Conservation (phyloP, 2,113 vertebrate genomes). For the Uropsilus gracilis region DNA sequence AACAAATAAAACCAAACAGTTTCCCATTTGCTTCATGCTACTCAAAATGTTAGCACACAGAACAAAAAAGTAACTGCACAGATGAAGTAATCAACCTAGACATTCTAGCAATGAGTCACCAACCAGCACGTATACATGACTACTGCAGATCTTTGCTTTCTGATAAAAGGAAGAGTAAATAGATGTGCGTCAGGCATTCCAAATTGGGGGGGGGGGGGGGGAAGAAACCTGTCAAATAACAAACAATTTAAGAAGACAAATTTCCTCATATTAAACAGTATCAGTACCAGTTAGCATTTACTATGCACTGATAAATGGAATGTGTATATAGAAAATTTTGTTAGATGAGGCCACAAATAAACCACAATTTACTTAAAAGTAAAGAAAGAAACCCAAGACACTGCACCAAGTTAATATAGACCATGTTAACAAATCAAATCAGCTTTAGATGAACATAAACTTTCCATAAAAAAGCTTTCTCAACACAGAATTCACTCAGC, state of each 20-base stretch:
- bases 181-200: not conserved
- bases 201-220: too few species aligned
- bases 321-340: not conserved
- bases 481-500: not conserved
- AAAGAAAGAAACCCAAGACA: too few species aligned
- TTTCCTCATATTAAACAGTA: not conserved
- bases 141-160: not conserved
- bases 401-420: not conserved
- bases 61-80: not conserved
- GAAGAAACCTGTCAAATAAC: too few species aligned
- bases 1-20: too few species aligned
- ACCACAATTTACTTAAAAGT: not conserved
- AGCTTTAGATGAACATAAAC: not conserved
- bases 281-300: not conserved
- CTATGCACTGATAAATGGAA: not conserved
- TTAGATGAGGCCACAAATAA: not conserved
- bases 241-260: not conserved
- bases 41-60: not conserved
- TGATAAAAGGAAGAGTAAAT: not conserved
- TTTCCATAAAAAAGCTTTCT: not conserved
- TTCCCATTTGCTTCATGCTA: not conserved
- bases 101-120: not conserved
- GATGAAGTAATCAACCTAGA: slow-evolving; percentile 9
- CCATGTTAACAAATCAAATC: slow-evolving; percentile 14
- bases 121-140: not conserved